Conservation (phyloP, 2,113 vertebrate genomes). For the Parus major region DNA sequence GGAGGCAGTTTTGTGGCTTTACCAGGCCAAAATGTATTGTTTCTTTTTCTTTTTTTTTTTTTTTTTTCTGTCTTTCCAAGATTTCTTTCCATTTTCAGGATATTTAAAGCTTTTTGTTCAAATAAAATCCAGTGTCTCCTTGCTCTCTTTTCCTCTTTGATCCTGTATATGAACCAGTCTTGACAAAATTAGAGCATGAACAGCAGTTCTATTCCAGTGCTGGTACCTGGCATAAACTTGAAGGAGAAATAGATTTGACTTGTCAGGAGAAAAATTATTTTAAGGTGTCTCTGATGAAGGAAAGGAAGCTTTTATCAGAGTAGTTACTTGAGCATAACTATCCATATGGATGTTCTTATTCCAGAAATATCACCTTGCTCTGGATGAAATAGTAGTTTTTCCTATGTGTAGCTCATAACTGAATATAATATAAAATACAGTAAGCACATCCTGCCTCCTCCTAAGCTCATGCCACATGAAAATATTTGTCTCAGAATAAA, state of each 20-base stretch:
- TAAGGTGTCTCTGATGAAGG: neutral
- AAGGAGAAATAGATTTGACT: neutral
- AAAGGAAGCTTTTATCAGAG: neutral
- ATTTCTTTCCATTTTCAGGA: neutral
- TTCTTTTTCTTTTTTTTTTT: neutral
- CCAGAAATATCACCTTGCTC: neutral
- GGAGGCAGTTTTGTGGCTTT: neutral
- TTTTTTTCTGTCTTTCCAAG: neutral
- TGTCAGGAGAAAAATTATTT: neutral
- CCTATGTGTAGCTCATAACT: neutral
- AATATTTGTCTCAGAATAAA: neutral
- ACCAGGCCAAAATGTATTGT: neutral
- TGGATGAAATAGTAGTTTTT: neutral
- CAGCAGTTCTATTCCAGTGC: neutral
- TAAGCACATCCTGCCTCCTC: accelerated
- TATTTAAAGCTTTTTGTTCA: neutral
- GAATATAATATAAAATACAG: neutral
- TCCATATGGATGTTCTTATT: neutral
- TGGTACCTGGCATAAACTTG: neutral
- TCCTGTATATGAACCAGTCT: neutral
- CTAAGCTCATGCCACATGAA: neutral
- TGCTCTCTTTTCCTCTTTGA: neutral
- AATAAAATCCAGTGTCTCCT: neutral
- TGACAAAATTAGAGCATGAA: neutral
- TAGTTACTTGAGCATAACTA: neutral